Percentiles rank a stretch among this genome's conserved stretches.
Evolutionary conservation across 2,113 vertebrate species (phyloP).

Genomic region (Ochotona curzoniae): DNA sequence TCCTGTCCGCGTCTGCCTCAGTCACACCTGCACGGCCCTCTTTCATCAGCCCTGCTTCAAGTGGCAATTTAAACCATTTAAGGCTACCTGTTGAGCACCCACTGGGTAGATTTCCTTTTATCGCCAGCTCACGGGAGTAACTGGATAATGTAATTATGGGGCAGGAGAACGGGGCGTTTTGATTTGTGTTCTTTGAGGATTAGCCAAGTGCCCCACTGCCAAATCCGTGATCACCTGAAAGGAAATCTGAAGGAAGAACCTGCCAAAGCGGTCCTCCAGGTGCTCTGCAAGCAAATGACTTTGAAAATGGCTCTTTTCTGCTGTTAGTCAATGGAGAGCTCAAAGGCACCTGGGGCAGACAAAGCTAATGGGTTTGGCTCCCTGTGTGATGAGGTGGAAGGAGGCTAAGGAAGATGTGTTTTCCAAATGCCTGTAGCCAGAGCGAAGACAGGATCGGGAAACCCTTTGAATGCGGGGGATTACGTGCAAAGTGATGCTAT

Average conservation of each 20-base stretch:
- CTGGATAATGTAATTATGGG: conserved; percentile 67
- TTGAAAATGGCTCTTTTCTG: conserved; percentile 45
- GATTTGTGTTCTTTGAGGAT: conserved; percentile 73
- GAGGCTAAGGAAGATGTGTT: neutral
- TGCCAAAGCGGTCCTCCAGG: conserved; percentile 34
- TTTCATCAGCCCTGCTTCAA: conserved; percentile 61
- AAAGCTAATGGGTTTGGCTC: neutral
- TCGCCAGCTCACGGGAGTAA: conserved; percentile 26
- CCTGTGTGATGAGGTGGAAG: neutral
- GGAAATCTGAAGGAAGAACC: conserved; percentile 58
- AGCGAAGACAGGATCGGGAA: neutral
- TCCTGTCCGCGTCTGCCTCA: neutral
- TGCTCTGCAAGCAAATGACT: conserved; percentile 45
- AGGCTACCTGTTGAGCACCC: conserved; percentile 60
- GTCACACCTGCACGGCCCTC: conserved; percentile 45
- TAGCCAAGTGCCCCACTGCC: conserved; percentile 62
- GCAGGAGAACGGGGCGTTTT: conserved; percentile 53
- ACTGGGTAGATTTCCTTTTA: conserved; percentile 68
- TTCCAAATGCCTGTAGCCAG: neutral
- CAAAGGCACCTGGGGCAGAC: neutral
- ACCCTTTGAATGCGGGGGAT: neutral
- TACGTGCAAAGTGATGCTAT: neutral
- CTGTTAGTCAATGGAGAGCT: neutral
- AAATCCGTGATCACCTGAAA: conserved; percentile 70
- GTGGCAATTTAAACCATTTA: conserved; percentile 69